Percentiles rank a stretch among this genome's conserved stretches.
Conservation (phyloP, 2,797 vertebrate genomes). For the Xiphophorus birchmanni region DNA sequence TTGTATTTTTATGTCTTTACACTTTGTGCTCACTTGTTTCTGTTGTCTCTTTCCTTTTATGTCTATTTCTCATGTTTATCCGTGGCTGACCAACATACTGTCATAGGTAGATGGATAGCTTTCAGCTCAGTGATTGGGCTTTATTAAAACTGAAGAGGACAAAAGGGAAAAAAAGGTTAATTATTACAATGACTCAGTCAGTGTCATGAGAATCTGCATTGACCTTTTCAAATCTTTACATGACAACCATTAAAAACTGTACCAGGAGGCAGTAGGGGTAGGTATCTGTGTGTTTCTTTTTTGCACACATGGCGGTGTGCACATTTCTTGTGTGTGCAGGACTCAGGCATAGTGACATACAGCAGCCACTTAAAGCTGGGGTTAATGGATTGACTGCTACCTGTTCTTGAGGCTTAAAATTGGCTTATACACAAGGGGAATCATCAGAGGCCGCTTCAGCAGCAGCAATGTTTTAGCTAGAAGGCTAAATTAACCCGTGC, state of each 20-base stretch:
- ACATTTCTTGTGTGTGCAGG: constrained; percentile 71
- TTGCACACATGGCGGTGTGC: constrained; percentile 39
- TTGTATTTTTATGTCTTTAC: constrained; percentile 13
- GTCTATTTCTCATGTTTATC: constrained; percentile 9
- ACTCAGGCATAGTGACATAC: constrained; percentile 84
- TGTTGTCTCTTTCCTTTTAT: background rate
- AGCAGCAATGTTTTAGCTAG: constrained; percentile 67
- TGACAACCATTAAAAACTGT: constrained; percentile 90
- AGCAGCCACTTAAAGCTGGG: constrained; percentile 90
- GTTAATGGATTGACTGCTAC: constrained; percentile 99
- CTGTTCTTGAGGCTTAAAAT: constrained; percentile 88
- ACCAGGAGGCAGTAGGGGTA: constrained; percentile 76
- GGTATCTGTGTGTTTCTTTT: constrained; percentile 21
- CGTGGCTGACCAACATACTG: constrained; percentile 34
- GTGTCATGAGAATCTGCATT: constrained; percentile 87
- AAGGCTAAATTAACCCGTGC: constrained; percentile 82
- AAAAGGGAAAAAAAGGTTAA: constrained; percentile 80
- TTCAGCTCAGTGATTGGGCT: constrained; percentile 69
- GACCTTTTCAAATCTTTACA: constrained; percentile 92
- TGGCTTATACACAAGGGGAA: constrained; percentile 86
- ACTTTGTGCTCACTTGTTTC: constrained; percentile 1
- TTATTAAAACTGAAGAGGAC: constrained; percentile 79
- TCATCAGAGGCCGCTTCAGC: constrained; percentile 67
- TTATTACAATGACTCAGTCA: constrained; percentile 89
- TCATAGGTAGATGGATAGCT: constrained; percentile 67